These are phyloP conservation scores for Netelia inedita DNA, from an alignment of 2,888 invertebrate species.

Conservation along the genomic window DNA sequence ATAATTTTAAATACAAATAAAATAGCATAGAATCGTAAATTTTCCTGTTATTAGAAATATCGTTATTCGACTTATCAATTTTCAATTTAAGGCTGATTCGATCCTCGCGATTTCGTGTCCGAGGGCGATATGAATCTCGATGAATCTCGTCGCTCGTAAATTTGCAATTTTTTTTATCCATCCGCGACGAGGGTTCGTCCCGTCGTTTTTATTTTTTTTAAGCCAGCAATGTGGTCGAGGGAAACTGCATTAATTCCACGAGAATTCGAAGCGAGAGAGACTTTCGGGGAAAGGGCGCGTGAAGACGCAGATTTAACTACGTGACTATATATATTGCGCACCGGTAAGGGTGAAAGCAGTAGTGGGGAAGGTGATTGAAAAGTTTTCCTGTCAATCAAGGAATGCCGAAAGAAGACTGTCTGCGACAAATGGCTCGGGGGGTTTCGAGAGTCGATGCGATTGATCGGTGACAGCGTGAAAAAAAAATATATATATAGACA, in stretches of 20 bases:
- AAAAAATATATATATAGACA: constrained; percentile 21
- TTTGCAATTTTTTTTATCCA: constrained; percentile 32
- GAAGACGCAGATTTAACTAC: neutral
- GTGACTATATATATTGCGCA: neutral
- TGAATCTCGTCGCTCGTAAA: constrained; percentile 12
- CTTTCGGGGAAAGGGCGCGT: neutral
- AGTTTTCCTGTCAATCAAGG: constrained; percentile 81
- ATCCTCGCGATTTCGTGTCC: neutral
- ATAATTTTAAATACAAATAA: no score
- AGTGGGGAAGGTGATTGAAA: constrained; percentile 73
- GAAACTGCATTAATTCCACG: constrained; percentile 24
- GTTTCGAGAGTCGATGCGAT: constrained; percentile 75
- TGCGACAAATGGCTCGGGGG: constrained; percentile 77
- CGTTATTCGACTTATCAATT: neutral
- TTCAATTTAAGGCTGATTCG: constrained; percentile 27
- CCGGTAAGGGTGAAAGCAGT: constrained; percentile 20
- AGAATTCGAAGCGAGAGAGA: constrained; percentile 25
- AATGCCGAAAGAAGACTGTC: constrained; percentile 67
- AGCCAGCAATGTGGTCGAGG: constrained; percentile 15
- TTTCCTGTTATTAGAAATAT: no score
- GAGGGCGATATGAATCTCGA: constrained; percentile 32
- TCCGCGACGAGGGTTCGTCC: constrained; percentile 2
- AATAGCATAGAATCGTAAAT: no score
- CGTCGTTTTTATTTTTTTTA: neutral
- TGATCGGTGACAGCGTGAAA: constrained; percentile 73